Percentiles rank a stretch among this genome's conserved stretches.
Evolutionary conservation across 2,113 vertebrate species (phyloP).

Genomic region (Illadopsis cleaveri): DNA sequence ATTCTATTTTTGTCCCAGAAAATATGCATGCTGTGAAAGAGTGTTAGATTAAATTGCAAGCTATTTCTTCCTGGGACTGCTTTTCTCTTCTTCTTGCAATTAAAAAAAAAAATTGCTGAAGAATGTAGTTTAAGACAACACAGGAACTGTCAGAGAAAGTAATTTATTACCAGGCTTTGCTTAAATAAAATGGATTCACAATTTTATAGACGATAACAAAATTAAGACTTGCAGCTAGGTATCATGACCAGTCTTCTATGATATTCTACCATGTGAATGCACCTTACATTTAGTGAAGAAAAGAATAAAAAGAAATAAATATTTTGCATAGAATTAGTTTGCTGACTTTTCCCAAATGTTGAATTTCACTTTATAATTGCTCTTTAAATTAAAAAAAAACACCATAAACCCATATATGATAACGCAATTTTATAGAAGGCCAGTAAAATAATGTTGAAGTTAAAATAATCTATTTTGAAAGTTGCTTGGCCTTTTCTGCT

Average conservation of each 20-base stretch:
- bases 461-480: not conserved
- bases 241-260: not conserved
- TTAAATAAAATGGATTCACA: not conserved
- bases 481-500: not conserved
- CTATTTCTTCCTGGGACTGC: not conserved
- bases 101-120: not conserved
- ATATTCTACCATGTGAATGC: not conserved
- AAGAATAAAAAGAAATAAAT: not conserved
- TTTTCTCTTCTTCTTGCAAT: not conserved
- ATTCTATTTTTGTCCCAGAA: not conserved
- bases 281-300: not conserved
- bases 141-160: not conserved
- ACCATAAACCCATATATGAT: not conserved
- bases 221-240: not conserved
- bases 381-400: not conserved
- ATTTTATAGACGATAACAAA: not conserved
- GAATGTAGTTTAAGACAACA: not conserved
- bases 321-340: not conserved
- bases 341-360: not conserved
- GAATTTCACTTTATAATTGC: not conserved
- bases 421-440: not conserved
- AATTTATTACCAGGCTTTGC: not conserved
- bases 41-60: not conserved
- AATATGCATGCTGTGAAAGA: not conserved
- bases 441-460: not conserved